Conservation (phyloP, 2,113 vertebrate species). For the Nipponia nippon region DNA sequence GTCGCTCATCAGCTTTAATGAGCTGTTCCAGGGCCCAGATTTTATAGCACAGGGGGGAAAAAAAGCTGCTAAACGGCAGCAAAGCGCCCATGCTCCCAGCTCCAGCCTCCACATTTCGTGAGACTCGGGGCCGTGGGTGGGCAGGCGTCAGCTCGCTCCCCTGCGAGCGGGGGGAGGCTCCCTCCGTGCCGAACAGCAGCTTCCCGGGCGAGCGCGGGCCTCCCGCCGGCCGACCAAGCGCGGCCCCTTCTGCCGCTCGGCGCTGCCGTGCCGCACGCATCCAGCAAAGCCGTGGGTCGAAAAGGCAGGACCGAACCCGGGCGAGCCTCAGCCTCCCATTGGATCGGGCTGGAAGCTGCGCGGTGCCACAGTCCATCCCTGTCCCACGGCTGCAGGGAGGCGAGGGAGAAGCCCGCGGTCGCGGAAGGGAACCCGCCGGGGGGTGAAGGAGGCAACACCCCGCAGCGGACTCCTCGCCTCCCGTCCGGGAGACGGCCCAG, state of each 20-base stretch:
- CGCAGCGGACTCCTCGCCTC: background rate
- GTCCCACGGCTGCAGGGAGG: background rate
- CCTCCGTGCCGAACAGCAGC: background rate
- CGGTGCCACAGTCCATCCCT: background rate
- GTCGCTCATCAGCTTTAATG: background rate
- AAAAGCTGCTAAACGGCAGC: rapidly evolving
- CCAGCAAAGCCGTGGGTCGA: background rate
- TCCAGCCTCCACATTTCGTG: background rate
- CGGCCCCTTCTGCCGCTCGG: background rate
- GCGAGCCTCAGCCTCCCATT: no score
- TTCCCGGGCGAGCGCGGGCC: background rate
- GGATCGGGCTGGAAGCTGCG: background rate
- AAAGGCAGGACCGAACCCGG: rapidly evolving
- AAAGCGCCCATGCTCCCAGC: background rate
- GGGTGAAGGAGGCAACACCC: background rate
- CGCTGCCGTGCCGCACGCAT: background rate
- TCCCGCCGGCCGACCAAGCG: background rate
- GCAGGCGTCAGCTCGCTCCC: background rate
- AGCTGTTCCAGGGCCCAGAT: background rate
- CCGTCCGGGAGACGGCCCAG: no score
- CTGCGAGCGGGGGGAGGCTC: rapidly evolving
- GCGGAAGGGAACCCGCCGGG: background rate
- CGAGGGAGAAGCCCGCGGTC: background rate
- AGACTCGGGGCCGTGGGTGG: background rate
- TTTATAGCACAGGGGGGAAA: background rate